Percentiles rank a stretch among this genome's conserved stretches.
Evolutionary conservation across 2,888 invertebrate genomes (phyloP).

Genomic region (Limnephilus rhombicus): DNA sequence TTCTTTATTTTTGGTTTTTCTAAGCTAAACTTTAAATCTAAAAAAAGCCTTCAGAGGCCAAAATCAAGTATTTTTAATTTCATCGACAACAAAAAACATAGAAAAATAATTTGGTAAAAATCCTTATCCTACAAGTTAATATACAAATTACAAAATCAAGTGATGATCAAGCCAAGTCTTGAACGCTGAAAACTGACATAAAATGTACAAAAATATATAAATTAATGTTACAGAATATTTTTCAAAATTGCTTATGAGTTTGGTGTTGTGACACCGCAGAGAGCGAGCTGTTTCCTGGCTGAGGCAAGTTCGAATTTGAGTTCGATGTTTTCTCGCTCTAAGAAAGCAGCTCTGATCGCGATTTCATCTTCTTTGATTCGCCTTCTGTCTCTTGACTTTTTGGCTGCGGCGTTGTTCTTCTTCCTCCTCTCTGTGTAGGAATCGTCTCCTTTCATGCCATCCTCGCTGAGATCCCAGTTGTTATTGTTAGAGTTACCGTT

Average conservation of each 20-base stretch:
- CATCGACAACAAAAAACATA: background rate
- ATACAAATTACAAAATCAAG: background rate
- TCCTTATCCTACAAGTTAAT: background rate
- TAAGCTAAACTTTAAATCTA: background rate
- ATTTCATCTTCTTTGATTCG: constrained; percentile 95
- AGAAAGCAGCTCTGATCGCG: constrained; percentile 90
- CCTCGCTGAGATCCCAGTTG: constrained; percentile 56
- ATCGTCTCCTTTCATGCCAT: constrained; percentile 77
- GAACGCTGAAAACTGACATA: background rate
- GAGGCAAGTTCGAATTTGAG: constrained; percentile 84
- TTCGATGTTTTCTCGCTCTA: constrained; percentile 92
- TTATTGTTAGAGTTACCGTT: constrained; percentile 66
- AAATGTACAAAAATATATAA: constrained; percentile 15
- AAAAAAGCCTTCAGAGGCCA: background rate
- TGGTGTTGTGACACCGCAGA: constrained; percentile 16
- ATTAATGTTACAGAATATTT: background rate
- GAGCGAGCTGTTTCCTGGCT: constrained; percentile 80
- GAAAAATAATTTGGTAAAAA: background rate
- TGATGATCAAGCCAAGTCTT: background rate
- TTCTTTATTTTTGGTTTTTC: background rate
- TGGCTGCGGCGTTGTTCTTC: constrained; percentile 97
- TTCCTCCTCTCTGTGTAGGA: constrained; percentile 92
- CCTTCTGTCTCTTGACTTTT: constrained; percentile 93
- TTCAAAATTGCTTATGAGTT: background rate
- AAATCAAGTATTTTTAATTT: background rate